Conservation (phyloP, 2,888 invertebrate species). For the Mesoligia furuncula region DNA sequence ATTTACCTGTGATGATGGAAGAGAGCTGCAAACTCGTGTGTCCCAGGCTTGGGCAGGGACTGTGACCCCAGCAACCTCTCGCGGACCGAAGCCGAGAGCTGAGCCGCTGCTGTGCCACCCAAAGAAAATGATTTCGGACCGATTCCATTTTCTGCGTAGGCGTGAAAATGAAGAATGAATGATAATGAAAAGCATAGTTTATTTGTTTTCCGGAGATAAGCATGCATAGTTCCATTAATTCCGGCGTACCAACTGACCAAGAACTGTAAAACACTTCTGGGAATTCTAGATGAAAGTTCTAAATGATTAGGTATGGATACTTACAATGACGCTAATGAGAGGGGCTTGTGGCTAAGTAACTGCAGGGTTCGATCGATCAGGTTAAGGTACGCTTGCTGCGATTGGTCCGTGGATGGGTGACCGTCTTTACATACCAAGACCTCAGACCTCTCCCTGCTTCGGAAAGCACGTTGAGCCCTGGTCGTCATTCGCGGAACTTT, state of each 20-base stretch:
- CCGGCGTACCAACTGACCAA: background rate
- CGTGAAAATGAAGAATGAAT: slow-evolving; percentile 51
- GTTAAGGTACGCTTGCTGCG: no score
- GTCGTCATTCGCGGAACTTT: background rate
- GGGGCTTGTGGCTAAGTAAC: background rate
- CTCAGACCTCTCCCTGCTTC: background rate
- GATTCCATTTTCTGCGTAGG: slow-evolving; percentile 91
- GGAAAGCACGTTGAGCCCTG: background rate
- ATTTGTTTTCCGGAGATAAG: background rate
- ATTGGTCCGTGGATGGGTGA: no score
- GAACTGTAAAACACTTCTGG: background rate
- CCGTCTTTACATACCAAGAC: no score
- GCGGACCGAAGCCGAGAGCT: slow-evolving; percentile 96
- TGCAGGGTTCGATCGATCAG: background rate
- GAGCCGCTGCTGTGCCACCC: slow-evolving; percentile 96
- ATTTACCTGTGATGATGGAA: slow-evolving; percentile 91
- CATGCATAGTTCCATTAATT: slow-evolving; percentile 2
- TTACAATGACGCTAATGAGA: background rate
- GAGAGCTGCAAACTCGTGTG: slow-evolving; percentile 92
- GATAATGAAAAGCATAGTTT: slow-evolving; percentile 38
- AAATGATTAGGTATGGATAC: background rate
- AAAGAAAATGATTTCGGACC: slow-evolving; percentile 96
- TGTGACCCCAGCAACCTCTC: slow-evolving; percentile 96
- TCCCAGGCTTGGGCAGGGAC: slow-evolving; percentile 95
- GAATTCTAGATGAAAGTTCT: background rate